phyloP scores from a whole-genome alignment of 2,888 invertebrate genomes.

The Hyposoter didymator region DNA sequence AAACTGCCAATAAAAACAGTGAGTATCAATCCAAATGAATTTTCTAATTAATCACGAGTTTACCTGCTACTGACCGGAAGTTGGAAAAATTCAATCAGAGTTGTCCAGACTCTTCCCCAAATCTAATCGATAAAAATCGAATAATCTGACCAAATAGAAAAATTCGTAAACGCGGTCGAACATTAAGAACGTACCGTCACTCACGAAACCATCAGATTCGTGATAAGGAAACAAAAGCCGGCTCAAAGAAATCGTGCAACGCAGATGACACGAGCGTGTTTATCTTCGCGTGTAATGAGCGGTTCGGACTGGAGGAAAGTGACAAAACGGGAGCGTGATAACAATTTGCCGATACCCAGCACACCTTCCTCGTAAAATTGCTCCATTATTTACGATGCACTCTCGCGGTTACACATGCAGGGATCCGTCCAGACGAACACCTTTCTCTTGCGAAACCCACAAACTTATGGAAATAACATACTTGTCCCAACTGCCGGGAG shows the following conservation, averaged over 20 bases:
- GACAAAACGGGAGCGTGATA: constrained; percentile 33
- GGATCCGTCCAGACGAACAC: constrained; percentile 49
- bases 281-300: constrained; percentile 2
- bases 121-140: background rate
- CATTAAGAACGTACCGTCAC: background rate
- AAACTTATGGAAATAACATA: constrained; percentile 27
- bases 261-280: background rate
- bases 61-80: background rate
- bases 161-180: background rate
- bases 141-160: background rate
- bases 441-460: constrained; percentile 63
- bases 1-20: background rate
- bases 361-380: constrained; percentile 41
- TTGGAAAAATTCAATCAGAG: background rate
- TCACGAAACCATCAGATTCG: background rate
- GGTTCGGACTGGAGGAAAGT: background rate
- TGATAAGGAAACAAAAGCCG: background rate
- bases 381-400: constrained; percentile 35
- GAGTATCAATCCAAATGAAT: constrained; percentile 1
- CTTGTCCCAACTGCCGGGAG: constrained; percentile 12
- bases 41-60: background rate
- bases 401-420: constrained; percentile 54
- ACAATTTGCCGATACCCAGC: constrained; percentile 31
- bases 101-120: background rate
- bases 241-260: background rate